phyloP scores from a whole-genome alignment of 1,140 invertebrate species.

The Musca vetustissima region DNA sequence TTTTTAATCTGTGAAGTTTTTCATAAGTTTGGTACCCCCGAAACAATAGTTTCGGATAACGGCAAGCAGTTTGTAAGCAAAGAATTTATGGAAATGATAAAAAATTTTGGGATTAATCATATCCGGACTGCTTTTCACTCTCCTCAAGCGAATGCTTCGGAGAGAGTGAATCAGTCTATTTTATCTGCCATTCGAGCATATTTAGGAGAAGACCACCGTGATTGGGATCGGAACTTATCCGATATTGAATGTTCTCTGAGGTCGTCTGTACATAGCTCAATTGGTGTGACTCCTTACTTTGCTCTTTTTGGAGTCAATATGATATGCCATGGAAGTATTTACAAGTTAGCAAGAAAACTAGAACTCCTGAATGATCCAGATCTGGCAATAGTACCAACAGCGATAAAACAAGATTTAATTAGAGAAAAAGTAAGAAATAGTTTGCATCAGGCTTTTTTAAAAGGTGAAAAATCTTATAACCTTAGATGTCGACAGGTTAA shows the following conservation, averaged over 20 bases:
- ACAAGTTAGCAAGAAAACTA: not conserved
- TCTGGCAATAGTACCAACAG: no score
- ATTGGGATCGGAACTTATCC: not conserved
- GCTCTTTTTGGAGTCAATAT: no score
- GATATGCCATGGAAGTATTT: not conserved
- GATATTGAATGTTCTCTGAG: not conserved
- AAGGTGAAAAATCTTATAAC: not conserved
- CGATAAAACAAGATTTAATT: not conserved
- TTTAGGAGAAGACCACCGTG: not conserved
- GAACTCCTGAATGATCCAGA: no score
- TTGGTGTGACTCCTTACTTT: no score
- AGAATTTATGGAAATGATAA: not conserved
- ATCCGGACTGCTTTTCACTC: not conserved
- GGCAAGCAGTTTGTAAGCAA: not conserved
- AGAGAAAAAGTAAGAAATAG: not conserved
- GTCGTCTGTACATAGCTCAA: not conserved
- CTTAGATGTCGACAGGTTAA: not conserved
- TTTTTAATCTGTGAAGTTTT: not conserved
- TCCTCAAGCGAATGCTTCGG: slow-evolving; percentile 1
- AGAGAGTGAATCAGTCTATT: not conserved
- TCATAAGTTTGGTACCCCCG: not conserved
- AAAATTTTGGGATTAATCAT: not conserved
- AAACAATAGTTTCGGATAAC: not conserved
- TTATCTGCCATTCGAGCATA: not conserved
- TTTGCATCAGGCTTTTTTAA: not conserved